Percentiles rank a stretch among this genome's conserved stretches.
Evolutionary conservation across 35 echinoderm and acorn worm species (phyloP).

Genomic region (Lytechinus variegatus): DNA sequence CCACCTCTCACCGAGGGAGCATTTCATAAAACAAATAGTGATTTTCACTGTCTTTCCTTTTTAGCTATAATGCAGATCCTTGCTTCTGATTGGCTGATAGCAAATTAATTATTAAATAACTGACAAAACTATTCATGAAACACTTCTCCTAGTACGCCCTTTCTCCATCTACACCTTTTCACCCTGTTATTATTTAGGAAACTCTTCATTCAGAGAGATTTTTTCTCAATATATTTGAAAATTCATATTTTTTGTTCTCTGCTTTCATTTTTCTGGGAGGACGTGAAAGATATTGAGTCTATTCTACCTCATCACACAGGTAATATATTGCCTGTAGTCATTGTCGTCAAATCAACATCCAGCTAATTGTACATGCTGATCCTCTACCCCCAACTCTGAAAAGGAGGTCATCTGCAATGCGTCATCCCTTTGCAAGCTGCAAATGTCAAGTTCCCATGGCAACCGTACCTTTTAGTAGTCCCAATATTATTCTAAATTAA

Average conservation of each 20-base stretch:
- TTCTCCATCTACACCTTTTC: no score
- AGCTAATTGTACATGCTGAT: neutral
- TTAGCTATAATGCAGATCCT: no score
- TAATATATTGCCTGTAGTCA: neutral
- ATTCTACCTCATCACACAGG: neutral
- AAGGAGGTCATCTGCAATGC: neutral
- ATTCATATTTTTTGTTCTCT: neutral
- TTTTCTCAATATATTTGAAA: neutral
- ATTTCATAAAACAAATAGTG: no score
- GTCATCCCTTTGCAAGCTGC: neutral
- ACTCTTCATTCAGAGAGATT: no score
- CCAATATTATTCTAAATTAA: conserved; percentile 21
- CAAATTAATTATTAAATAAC: no score
- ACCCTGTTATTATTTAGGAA: no score
- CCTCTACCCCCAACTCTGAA: neutral
- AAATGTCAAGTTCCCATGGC: conserved; percentile 1
- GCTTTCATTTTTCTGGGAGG: neutral
- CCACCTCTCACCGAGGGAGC: no score
- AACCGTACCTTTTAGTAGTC: conserved; percentile 1
- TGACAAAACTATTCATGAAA: no score
- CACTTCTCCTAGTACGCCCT: no score
- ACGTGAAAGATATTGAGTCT: neutral
- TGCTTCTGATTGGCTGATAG: no score
- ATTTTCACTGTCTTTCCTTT: no score
- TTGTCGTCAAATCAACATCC: neutral